A percentile compares a stretch with the other conserved stretches of the same genome.
These are phyloP conservation scores for Tychaedon coryphoeus DNA, from an alignment of 2,113 vertebrate genomes.

Conservation along the genomic window DNA sequence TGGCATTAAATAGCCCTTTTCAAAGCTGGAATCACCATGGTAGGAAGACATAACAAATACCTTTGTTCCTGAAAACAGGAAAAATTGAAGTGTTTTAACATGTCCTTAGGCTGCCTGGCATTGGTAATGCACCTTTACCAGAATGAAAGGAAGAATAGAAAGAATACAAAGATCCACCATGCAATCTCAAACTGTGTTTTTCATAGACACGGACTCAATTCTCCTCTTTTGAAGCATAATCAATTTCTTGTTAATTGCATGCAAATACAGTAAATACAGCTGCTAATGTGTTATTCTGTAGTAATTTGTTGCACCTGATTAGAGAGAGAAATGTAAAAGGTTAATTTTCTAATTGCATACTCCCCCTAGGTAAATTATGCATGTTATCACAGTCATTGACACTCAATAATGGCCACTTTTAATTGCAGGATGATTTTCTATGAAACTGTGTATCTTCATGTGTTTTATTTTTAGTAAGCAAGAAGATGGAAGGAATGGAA, in stretches of 20 bases:
- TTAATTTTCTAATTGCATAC: constrained; percentile 75
- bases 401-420: constrained; percentile 49
- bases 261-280: constrained; percentile 30
- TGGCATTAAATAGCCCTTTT: not conserved
- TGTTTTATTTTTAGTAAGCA: constrained; percentile 46
- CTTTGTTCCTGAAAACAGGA: not conserved
- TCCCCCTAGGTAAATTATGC: constrained; percentile 61
- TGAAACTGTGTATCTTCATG: constrained; percentile 16
- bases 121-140: not conserved
- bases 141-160: not conserved
- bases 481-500: not conserved
- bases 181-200: not conserved
- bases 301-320: constrained; percentile 63
- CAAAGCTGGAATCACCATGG: not conserved
- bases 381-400: constrained; percentile 50
- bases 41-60: not conserved
- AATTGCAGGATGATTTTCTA: constrained; percentile 50
- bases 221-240: not conserved
- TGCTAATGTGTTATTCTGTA: constrained; percentile 54
- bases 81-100: not conserved
- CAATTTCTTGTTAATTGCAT: constrained; percentile 21
- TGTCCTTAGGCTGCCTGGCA: not conserved
- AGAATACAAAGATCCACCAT: not conserved
- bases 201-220: not conserved
- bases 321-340: constrained; percentile 64